Evolutionary conservation across 2,113 vertebrate genomes (phyloP), one percentile per base, ranked within the genome.

Genomic region (Perca flavescens): DNA sequence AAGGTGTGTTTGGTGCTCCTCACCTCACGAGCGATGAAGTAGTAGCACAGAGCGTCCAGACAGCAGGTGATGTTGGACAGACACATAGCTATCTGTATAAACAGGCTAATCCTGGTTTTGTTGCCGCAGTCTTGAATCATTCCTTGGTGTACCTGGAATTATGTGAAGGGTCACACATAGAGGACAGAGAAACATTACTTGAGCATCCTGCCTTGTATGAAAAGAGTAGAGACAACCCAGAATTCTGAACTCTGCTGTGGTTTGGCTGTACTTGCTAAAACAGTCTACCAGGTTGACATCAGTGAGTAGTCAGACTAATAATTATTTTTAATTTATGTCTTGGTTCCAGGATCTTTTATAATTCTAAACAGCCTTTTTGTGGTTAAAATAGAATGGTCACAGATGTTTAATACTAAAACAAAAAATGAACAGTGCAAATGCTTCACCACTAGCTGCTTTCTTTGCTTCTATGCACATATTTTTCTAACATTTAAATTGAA

Each of bases 41-140:
- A 99, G 82, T 98, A 99, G 88, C 97, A 97, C 66, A 97, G 75
- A 19, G 96, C 97, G 6, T 99, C 97, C 40, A 99, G 94, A 67
- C 96, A 98, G 91, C 97, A 97, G 93, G 97, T 98, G 72, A 97
- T 14, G 63, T 99, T 98, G 80, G 97, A 96, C 43, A 98, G 77
- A 19, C 93, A 94, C 92, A 99, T 81, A 0, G 96, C 77, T 28
- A 97, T 6, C 71, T 99, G 97, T 34, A 98, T 17, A 88, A 97
- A 97, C 0, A 97, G 49, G 87, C 96, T 97, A 86, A 99, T 97
- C 21, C 9, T 53, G 69, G 63, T 77, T 85, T 67, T 85, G 7
- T 53, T 0, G 0, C 2, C 1, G 68, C 97, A 98, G 77, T 96
- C 92, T 21, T 40, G 3, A 22, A 99, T 97, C 5, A 94, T 28